These are phyloP conservation scores for Paracyclopina nana DNA, from an alignment of 1,140 invertebrate genomes.

Conservation along the genomic window DNA sequence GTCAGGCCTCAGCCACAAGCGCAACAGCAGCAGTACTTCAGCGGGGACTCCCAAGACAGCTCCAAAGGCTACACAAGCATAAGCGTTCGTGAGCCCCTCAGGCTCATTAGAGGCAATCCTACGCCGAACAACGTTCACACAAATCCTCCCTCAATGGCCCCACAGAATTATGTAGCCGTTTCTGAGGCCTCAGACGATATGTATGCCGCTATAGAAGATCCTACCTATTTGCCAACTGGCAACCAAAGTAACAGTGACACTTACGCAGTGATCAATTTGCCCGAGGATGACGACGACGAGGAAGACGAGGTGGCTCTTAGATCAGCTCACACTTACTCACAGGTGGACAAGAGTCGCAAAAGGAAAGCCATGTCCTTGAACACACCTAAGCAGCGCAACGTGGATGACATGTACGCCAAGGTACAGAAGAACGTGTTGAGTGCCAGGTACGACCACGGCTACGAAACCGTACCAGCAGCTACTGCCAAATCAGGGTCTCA, in stretches of 20 bases:
- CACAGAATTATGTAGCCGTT: background rate
- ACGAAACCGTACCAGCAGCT: too few relatives aligned
- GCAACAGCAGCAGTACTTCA: background rate
- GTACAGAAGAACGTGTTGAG: background rate
- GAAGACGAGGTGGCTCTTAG: background rate
- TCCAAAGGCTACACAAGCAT: background rate
- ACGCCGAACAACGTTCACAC: background rate
- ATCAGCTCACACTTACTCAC: background rate
- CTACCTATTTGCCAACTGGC: background rate
- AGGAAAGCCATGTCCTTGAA: background rate
- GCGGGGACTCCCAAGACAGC: background rate
- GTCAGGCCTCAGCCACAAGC: background rate
- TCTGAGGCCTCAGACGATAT: slow-evolving; percentile 5
- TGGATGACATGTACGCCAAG: slow-evolving; percentile 2
- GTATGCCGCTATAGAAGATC: slow-evolving; percentile 11
- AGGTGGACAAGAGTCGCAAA: background rate
- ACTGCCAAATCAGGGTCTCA: too few relatives aligned
- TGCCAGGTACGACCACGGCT: background rate
- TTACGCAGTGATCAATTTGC: background rate
- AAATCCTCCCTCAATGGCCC: background rate
- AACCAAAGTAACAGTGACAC: background rate
- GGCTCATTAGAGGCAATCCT: background rate
- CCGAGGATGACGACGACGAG: background rate
- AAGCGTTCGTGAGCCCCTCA: background rate
- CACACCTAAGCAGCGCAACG: background rate